Evolutionary conservation across 2,113 vertebrate genomes (phyloP).

Genomic region (Stegostoma tigrinum): DNA sequence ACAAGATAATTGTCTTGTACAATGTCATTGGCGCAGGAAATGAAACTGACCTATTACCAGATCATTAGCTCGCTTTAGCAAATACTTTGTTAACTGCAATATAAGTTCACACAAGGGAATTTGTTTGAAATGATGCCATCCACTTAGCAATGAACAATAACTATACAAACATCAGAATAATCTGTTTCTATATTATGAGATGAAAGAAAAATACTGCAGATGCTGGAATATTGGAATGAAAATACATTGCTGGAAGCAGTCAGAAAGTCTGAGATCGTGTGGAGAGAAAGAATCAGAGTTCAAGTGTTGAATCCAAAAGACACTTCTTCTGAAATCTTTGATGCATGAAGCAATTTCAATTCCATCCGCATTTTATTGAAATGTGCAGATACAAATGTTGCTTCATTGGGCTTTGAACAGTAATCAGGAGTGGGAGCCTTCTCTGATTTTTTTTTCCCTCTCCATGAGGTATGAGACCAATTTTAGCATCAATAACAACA

Average conservation of each 20-base stretch:
- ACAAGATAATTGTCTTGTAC: not conserved
- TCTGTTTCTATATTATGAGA: not conserved
- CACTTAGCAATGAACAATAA: not conserved
- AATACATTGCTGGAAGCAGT: not conserved
- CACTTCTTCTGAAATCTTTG: not conserved
- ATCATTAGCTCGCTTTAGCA: conserved; percentile 21
- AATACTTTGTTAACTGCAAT: not conserved
- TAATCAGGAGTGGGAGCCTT: not conserved
- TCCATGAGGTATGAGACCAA: not conserved
- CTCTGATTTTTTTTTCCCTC: not conserved
- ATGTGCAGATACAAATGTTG: not conserved
- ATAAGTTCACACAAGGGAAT: not conserved
- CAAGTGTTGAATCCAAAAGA: not conserved
- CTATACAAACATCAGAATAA: not conserved
- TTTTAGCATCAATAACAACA: not conserved
- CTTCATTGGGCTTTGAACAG: not conserved
- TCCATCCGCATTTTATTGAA: not conserved
- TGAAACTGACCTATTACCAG: not conserved
- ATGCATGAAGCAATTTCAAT: not conserved
- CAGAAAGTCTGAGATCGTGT: not conserved
- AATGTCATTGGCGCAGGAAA: not conserved
- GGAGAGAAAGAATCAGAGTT: not conserved
- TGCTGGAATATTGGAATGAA: not conserved
- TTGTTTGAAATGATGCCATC: not conserved
- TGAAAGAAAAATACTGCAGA: not conserved